phyloP scores from a whole-genome alignment of 2,888 invertebrate species.

The Sinopyrophorus schimmeli region DNA sequence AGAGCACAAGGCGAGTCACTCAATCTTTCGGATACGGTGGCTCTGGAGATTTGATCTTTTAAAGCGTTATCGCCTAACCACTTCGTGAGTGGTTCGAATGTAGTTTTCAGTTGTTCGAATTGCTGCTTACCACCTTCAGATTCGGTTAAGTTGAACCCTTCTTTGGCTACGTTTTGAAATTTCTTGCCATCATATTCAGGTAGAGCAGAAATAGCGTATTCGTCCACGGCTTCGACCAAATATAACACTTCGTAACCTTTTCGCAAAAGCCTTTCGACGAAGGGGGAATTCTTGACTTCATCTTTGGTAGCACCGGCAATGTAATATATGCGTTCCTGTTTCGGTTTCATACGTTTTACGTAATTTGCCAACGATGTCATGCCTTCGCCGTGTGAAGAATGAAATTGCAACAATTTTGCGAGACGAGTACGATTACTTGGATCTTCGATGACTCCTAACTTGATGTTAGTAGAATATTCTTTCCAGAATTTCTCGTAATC shows the following conservation, averaged over 20 bases:
- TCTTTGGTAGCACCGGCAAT: constrained; percentile 86
- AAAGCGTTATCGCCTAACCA: constrained; percentile 85
- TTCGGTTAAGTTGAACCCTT: constrained; percentile 88
- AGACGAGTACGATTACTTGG: constrained; percentile 93
- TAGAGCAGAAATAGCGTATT: constrained; percentile 93
- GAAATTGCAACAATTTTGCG: constrained; percentile 92
- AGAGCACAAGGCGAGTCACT: constrained; percentile 93
- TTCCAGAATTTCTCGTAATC: constrained; percentile 97
- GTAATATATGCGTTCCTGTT: constrained; percentile 94
- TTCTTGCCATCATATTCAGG: constrained; percentile 99
- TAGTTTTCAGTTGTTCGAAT: constrained; percentile 73
- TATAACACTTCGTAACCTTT: constrained; percentile 96
- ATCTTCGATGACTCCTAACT: constrained; percentile 92
- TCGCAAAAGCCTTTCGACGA: constrained; percentile 89
- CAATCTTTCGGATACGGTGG: constrained; percentile 83
- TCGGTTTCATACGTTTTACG: constrained; percentile 91
- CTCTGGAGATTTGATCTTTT: constrained; percentile 77
- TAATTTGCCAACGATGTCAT: constrained; percentile 85
- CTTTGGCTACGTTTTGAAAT: constrained; percentile 99
- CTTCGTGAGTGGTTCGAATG: constrained; percentile 85
- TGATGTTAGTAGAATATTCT: constrained; percentile 93
- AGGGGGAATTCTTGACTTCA: constrained; percentile 90
- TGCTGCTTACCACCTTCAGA: constrained; percentile 71
- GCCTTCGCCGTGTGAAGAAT: constrained; percentile 71
- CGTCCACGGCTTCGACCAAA: constrained; percentile 96